These are phyloP conservation scores for Malthinus flaveolus DNA, from an alignment of 2,888 invertebrate genomes.

Conservation along the genomic window DNA sequence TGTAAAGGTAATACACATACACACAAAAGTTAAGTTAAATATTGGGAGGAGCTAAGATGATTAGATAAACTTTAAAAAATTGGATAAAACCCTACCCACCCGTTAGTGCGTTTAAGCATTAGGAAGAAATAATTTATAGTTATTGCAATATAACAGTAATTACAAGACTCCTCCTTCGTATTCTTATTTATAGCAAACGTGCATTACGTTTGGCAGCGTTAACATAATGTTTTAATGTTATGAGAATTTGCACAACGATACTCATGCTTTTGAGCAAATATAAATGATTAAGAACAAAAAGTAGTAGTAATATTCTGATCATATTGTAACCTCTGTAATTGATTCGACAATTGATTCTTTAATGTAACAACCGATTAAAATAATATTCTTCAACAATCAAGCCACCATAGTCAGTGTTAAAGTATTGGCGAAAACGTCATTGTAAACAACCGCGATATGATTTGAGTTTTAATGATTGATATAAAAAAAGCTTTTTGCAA, in stretches of 20 bases:
- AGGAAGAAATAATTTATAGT: constrained; percentile 29
- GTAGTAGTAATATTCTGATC: no score
- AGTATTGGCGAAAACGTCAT: no score
- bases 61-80: constrained; percentile 28
- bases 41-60: constrained; percentile 26
- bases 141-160: constrained; percentile 30
- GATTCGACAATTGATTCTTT: no score
- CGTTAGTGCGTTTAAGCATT: constrained; percentile 26
- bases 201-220: constrained; percentile 25
- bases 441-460: no score
- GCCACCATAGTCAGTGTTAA: no score
- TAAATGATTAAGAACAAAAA: constrained; percentile 25
- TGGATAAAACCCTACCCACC: constrained; percentile 28
- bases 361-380: no score
- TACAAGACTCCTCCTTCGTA: constrained; percentile 28
- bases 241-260: constrained; percentile 25
- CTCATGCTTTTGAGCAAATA: constrained; percentile 27
- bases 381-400: no score
- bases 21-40: constrained; percentile 20
- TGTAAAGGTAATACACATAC: neutral
- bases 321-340: no score
- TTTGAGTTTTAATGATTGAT: no score
- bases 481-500: no score
- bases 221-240: constrained; percentile 21
- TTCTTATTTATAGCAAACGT: constrained; percentile 30